Evolutionary conservation across 2,113 vertebrate species (phyloP), one percentile per base, ranked within the genome.

Genomic region (Taxidea taxus): DNA sequence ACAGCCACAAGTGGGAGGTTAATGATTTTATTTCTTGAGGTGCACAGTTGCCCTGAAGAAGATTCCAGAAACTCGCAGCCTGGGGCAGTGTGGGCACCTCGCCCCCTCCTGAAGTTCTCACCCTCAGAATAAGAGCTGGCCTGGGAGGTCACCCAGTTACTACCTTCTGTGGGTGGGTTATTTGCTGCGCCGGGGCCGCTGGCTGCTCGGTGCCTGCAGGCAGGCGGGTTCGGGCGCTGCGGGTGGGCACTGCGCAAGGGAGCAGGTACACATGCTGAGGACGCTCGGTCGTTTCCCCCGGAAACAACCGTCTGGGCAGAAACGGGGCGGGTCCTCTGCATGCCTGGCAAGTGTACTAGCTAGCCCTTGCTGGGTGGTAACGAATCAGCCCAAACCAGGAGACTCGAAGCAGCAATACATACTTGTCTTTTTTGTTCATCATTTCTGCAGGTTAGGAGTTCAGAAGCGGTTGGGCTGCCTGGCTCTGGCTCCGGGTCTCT

Each of bases 81-180:
- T 2, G 95, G 39, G 81, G 51, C 3, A 3, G 18, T 10, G 37
- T 51, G 70, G 93, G 77, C 64, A 9, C 16, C 49, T 20, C 83
- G 58, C 77, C 81, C 44, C 49, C 60, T 80, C 51, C 68, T 25
- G 78, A 87, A 44, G 80, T 68, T 87, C 87, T 89, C 60, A 29
- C 56, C 44, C 88, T 88, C 94, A 54, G 97, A 97, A 92, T 16
- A 4, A 29, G 39, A 75, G 72, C 72, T 16, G 25, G 62, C 94
- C 95, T 51, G 25, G 87, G 87, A 94, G 74, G 84, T 94, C 93
- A 95, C 87, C 49, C 54, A 93, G 97, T 94, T 96, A 94, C 96
- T 96, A 62, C 72, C 60, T 95, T 80, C 75, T 20, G 44, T 37
- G 34, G 87, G 60, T 66, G 85, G 96, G 94, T 96, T 96, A 87